Percentiles rank a stretch among this genome's conserved stretches.
Evolutionary conservation across 2,113 vertebrate genomes (phyloP).

Genomic region (Tauraco erythrolophus): DNA sequence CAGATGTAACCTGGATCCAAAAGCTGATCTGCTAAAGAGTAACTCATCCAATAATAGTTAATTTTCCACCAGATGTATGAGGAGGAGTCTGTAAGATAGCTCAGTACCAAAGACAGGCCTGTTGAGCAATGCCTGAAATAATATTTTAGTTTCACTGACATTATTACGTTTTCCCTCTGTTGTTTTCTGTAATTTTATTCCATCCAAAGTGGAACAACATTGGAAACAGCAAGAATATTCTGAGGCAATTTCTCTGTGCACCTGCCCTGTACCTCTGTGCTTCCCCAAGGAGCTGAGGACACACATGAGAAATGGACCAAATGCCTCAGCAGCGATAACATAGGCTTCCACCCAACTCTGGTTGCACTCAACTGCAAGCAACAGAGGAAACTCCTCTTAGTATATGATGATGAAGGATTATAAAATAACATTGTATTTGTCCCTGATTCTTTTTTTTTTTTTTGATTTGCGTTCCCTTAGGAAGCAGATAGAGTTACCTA

Average conservation of each 20-base stretch:
- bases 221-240: neutral
- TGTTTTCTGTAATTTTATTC: neutral
- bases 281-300: neutral
- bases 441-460: neutral
- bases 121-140: neutral
- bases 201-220: neutral
- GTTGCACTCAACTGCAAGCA: neutral
- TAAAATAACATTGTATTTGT: neutral
- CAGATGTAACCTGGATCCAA: neutral
- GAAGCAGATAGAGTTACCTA: neutral
- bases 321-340: neutral
- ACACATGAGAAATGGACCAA: neutral
- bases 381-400: neutral
- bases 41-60: neutral
- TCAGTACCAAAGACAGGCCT: neutral
- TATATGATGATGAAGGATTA: neutral
- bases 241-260: neutral
- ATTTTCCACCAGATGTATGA: neutral
- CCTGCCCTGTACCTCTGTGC: neutral
- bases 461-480: neutral
- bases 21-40: neutral
- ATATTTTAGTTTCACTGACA: neutral
- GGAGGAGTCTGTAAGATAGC: neutral
- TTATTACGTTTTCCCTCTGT: neutral
- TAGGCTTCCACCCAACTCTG: neutral